Conservation (phyloP, 2,113 vertebrate genomes). For the Galemys pyrenaicus region DNA sequence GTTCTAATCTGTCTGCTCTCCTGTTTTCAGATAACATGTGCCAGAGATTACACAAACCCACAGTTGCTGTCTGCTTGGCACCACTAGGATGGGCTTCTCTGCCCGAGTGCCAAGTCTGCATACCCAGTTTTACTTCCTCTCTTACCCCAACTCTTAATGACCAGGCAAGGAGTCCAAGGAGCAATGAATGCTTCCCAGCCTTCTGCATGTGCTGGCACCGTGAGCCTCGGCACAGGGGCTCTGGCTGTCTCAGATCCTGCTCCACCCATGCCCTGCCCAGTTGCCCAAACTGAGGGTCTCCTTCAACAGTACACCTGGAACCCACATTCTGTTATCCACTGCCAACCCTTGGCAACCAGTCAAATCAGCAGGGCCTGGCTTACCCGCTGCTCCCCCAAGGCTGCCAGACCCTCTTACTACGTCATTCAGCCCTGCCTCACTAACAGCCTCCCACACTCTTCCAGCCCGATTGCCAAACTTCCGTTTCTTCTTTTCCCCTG, state of each 20-base stretch:
- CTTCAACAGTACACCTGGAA: neutral
- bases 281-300: too few relatives aligned
- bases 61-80: neutral
- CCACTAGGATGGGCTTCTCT: neutral
- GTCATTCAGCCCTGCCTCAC: neutral
- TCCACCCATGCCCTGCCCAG: neutral
- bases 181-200: neutral
- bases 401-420: neutral
- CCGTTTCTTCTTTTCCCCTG: neutral
- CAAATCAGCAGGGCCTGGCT: neutral
- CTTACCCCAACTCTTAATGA: neutral
- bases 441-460: neutral
- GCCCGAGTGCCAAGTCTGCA: neutral
- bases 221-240: neutral
- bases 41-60: neutral
- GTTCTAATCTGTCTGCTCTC: neutral
- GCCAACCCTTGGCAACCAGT: neutral
- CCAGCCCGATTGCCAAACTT: neutral
- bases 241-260: neutral
- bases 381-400: neutral
- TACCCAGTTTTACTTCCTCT: neutral
- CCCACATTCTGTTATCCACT: neutral
- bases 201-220: rapidly evolving
- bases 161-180: neutral
- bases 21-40: neutral